Evolutionary conservation across 2,888 invertebrate genomes (phyloP).

Genomic region (Seira sanloemensis): DNA sequence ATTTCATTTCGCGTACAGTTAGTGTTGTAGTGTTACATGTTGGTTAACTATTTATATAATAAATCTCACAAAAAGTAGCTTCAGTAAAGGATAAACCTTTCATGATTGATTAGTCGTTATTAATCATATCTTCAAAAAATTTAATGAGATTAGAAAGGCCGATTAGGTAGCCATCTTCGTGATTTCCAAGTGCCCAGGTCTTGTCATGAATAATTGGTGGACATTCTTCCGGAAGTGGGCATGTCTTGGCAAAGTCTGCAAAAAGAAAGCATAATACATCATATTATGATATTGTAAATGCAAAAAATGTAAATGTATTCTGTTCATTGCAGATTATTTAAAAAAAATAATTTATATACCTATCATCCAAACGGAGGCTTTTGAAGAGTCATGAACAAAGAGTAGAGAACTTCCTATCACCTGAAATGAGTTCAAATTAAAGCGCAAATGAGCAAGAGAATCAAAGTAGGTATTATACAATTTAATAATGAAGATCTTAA

Average conservation of each 20-base stretch:
- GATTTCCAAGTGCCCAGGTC: constrained; percentile 93
- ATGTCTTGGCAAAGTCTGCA: constrained; percentile 94
- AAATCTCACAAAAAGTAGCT: constrained; percentile 33
- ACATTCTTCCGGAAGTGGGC: constrained; percentile 85
- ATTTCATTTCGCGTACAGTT: constrained; percentile 35
- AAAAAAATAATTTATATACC: constrained; percentile 80
- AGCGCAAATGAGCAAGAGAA: too few species aligned
- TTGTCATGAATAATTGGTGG: constrained; percentile 85
- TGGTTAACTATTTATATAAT: constrained; percentile 45
- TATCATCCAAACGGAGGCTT: constrained; percentile 96
- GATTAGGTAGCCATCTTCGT: constrained; percentile 96
- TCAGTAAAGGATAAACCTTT: neutral
- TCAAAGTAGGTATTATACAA: neutral
- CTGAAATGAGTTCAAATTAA: too few species aligned
- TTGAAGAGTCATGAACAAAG: constrained; percentile 93
- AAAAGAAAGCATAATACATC: neutral
- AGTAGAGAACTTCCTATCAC: constrained; percentile 95
- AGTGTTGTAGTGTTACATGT: constrained; percentile 46
- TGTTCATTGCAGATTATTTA: neutral
- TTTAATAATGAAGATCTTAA: neutral
- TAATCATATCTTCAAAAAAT: constrained; percentile 79
- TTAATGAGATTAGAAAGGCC: constrained; percentile 93
- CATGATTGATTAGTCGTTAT: constrained; percentile 23
- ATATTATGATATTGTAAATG: neutral
- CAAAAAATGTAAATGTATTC: neutral